These are phyloP conservation scores for Planiliza haematocheilus DNA, from an alignment of 2,113 vertebrate genomes.

Conservation along the genomic window DNA sequence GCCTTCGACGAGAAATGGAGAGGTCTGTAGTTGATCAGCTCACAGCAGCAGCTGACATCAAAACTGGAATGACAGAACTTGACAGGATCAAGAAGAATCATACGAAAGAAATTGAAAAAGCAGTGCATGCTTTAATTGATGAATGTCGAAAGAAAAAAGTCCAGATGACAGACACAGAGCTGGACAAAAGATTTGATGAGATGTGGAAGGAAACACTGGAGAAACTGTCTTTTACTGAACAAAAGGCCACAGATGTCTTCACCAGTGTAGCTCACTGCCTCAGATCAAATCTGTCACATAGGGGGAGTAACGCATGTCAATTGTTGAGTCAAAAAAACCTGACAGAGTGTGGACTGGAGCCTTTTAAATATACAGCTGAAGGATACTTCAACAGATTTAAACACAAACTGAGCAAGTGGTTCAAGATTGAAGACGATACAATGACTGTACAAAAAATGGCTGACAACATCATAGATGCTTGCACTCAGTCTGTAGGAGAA, in stretches of 20 bases:
- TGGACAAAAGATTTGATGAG: slow-evolving; percentile 47
- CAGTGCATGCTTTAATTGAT: slow-evolving; percentile 45
- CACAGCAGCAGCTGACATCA: slow-evolving; percentile 36
- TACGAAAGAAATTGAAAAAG: slow-evolving; percentile 34
- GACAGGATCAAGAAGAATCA: slow-evolving; percentile 50
- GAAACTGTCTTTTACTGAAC: background rate
- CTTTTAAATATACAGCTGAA: slow-evolving; percentile 13
- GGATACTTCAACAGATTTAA: rapidly evolving
- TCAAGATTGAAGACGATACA: rapidly evolving
- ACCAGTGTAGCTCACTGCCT: background rate
- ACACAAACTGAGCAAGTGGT: rapidly evolving
- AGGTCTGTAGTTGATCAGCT: slow-evolving; percentile 15
- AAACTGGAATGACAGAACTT: slow-evolving; percentile 46
- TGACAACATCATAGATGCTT: slow-evolving; percentile 24
- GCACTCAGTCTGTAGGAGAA: rapidly evolving
- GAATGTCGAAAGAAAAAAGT: slow-evolving; percentile 9
- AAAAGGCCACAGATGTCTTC: background rate
- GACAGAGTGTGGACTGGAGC: rapidly evolving
- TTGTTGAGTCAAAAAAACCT: rapidly evolving
- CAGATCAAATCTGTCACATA: slow-evolving; percentile 13
- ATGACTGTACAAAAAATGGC: background rate
- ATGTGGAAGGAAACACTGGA: slow-evolving; percentile 56
- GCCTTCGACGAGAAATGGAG: slow-evolving; percentile 47
- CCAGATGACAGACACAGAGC: slow-evolving; percentile 9
- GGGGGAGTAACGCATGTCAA: slow-evolving; percentile 2